Base-by-base conservation (phyloP, 2,797 vertebrate genomes). In the Eupleurogrammus muticus region DNA sequence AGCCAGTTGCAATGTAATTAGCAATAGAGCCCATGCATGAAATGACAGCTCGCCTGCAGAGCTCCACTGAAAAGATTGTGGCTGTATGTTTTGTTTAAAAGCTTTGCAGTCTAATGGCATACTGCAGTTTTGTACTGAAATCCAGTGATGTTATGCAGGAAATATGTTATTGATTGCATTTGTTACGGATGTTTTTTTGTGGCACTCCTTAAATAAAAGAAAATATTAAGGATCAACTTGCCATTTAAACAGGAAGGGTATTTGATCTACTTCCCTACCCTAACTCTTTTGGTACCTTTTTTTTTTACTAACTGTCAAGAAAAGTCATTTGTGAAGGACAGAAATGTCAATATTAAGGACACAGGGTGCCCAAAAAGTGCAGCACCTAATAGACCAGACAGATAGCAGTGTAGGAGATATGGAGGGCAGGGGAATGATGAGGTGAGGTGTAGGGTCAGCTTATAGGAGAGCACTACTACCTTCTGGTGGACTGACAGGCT, bases 401-500 rank as follows among this genome's bases (percentile, higher is more conserved):
- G 55, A 73, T 66, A 34, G 70, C 20, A 16, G 5, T 24, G 49
- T 23, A 51, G 49, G 23, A 16, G 40, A 44, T 17, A 28, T 68
- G 70, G 55, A 68, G 51, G 63, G 50, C 61, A 75, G 66, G 47
- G 40, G 55, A 63, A 62, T 59, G 77, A 71, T 62, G 49, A 56
- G 56, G 56, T 75, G 55, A 64, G 53, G 50, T 59, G 54, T 9
- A 14, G 59, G 59, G 58, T 54, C 5, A 44, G 21, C 34, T 49
- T 65, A 58, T 44, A 59, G 73, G 74, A 61, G 51, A 77, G 69
- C 55, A 52, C 71, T 59, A 23, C 69, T 70, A 65, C 66, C 66
- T 75, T 73, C 65, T 77, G 77, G 61, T 60, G 58, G 75, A 79
- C 75, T 80, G 83, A 73, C 63, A 70, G 72, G 55, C 63, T 32